phyloP scores from a whole-genome alignment of 2,113 vertebrate species.

The Lathamus discolor region DNA sequence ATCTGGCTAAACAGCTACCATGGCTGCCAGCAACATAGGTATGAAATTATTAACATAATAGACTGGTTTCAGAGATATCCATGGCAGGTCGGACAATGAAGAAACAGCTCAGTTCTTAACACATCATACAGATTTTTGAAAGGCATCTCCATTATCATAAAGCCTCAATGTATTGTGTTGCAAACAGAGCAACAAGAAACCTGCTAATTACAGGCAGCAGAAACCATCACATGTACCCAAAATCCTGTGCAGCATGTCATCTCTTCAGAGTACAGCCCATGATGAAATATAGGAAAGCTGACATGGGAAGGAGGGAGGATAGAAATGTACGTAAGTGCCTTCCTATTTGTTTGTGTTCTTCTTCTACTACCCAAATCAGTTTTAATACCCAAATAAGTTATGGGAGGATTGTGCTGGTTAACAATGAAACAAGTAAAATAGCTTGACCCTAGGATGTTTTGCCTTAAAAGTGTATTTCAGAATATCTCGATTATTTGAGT shows the following conservation, averaged over 20 bases:
- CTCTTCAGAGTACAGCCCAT: not conserved
- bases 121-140: not conserved
- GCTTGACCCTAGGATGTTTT: not conserved
- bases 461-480: not conserved
- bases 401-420: not conserved
- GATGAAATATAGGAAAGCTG: fast-evolving
- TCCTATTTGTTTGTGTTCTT: not conserved
- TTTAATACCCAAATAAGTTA: fast-evolving
- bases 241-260: not conserved
- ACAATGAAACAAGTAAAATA: not conserved
- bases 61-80: not conserved
- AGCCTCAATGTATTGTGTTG: not conserved
- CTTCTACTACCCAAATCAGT: fast-evolving
- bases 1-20: not conserved
- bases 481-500: not conserved
- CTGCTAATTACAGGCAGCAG: fast-evolving
- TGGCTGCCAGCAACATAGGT: not conserved
- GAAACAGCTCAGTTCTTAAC: not conserved
- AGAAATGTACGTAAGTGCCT: not conserved
- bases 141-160: not conserved
- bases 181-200: not conserved
- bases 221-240: fast-evolving
- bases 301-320: not conserved
- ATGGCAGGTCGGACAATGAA: not conserved
- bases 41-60: not conserved